Conservation (phyloP, 2,113 vertebrate genomes). For the Alouatta palliata region DNA sequence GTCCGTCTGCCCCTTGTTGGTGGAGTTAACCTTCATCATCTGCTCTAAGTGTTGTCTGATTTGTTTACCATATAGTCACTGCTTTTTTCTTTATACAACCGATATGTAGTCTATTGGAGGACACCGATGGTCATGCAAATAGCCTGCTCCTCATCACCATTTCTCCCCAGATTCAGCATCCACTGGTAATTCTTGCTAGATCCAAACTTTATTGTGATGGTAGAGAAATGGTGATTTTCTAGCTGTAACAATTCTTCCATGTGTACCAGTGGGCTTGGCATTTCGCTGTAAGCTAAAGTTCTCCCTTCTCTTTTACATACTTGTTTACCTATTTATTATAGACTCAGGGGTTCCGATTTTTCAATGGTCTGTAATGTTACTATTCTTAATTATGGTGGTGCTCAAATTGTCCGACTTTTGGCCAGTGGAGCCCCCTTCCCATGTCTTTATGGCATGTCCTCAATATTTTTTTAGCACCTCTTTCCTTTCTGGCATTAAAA, state of each 20-base stretch:
- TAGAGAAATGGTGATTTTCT: neutral
- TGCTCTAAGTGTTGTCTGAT: neutral
- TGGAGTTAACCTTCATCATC: neutral
- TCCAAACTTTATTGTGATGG: neutral
- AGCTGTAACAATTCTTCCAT: neutral
- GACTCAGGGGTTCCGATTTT: neutral
- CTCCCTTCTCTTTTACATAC: neutral
- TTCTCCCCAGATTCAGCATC: neutral
- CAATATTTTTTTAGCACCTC: neutral
- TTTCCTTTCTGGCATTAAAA: neutral
- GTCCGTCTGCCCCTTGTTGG: neutral
- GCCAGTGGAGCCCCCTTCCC: neutral
- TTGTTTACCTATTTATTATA: neutral
- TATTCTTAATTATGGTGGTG: neutral
- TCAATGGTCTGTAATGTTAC: neutral
- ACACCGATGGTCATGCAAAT: neutral
- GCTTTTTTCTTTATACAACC: neutral
- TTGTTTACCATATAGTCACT: neutral
- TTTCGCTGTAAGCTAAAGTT: neutral
- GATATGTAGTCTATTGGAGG: neutral
- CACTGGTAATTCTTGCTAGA: neutral
- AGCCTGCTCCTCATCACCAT: neutral
- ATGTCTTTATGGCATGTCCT: neutral
- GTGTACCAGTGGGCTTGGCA: neutral
- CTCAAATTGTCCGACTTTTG: neutral